Percentiles rank a stretch among this genome's conserved stretches.
phyloP scores from a whole-genome alignment of 2,797 vertebrate genomes.

The Anguilla anguilla region DNA sequence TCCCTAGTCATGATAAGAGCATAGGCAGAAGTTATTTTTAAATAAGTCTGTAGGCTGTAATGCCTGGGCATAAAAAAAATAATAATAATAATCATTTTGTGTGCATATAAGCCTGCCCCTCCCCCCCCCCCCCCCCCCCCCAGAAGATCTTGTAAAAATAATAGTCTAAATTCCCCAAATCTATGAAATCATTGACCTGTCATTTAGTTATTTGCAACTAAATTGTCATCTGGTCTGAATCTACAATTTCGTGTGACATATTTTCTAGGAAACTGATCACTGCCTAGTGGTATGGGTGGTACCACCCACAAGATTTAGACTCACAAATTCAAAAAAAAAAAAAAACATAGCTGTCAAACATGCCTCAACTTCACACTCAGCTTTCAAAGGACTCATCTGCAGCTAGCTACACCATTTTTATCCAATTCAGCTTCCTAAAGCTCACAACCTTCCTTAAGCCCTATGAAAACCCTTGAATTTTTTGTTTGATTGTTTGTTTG shows the following conservation, averaged over 20 bases:
- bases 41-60: too few relatives aligned
- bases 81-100: too few relatives aligned
- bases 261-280: background rate
- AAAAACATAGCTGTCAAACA: background rate
- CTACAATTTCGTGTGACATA: background rate
- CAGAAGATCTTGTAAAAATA: too few relatives aligned
- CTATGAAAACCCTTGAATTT: too few relatives aligned
- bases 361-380: too few relatives aligned
- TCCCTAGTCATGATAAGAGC: too few relatives aligned
- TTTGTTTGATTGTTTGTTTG: too few relatives aligned
- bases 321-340: background rate
- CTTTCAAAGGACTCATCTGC: background rate
- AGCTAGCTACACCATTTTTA: background rate
- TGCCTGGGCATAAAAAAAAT: too few relatives aligned
- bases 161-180: background rate
- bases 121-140: too few relatives aligned
- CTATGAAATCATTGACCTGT: background rate
- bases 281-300: background rate
- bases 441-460: background rate
- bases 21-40: too few relatives aligned
- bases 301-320: background rate
- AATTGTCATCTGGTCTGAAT: background rate
- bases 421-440: background rate
- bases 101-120: too few relatives aligned
- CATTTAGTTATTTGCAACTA: background rate